Evolutionary conservation across 2,113 vertebrate genomes (phyloP), one percentile per base, ranked within the genome.

Genomic region (Rhea pennata): DNA sequence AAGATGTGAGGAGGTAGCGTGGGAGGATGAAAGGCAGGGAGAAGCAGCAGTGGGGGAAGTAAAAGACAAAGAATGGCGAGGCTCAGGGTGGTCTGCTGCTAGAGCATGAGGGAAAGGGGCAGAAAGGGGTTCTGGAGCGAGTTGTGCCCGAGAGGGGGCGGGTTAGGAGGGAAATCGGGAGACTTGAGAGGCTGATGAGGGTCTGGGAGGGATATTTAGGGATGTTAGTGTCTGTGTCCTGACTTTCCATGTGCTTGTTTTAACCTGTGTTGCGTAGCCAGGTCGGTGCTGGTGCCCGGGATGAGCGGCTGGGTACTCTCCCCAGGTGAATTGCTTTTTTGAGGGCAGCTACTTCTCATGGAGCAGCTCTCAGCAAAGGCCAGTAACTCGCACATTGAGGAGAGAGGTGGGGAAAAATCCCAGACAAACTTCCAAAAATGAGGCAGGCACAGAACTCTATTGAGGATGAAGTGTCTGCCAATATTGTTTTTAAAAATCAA

Each of bases 71-170:
- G 39, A 53, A 14, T 3, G n/a, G 58, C 4, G 21, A 39, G 9
- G 15, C 50, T 87, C 65, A 26, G 74, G 61, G 31, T 0, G 0
- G 6, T 26, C 24, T 31, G 65, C 15, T 44, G 24, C 19, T 67
- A 21, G 24, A 17, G 39, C 31, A 24, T 16, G 27, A 29, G 27
- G 23, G 62, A 56, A 74, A 39, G 26, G 61, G 53, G 11, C 20
- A 39, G 27, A 10, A 13, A 13, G 0, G 0, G 46, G 54, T 19
- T 62, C 17, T 58, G 21, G 10, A 0, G 1, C 16, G 24, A 50
- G 11, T 36, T 24, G 50, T 9, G 39, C 48, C 17, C 10, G 36
- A 33, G 31, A 29, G 7, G 21, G 16, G 39, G 33, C 15, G 4
- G 5, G 21, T 42, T 17, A 15, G 2, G 6, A 33, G 22, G 31